Base-by-base conservation (phyloP, 2,888 invertebrate species). In the Sarcophaga rosellei region DNA sequence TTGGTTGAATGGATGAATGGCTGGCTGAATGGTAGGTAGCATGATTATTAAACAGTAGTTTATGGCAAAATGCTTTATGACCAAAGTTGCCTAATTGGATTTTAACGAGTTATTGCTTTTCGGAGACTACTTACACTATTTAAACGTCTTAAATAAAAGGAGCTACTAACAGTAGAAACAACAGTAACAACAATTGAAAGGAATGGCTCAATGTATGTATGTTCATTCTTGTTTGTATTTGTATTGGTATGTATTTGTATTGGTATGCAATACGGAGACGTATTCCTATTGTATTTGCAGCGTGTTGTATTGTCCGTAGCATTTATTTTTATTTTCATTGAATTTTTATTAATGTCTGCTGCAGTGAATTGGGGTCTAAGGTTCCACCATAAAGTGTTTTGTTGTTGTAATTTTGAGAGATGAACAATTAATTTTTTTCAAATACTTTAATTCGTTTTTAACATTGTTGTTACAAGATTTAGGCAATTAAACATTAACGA, bases 91-190 rank as follows among this genome's bases (percentile, higher is more conserved):
- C 76, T 86, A 86, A 86, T 86, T 86, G 83, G 86, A 84, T 86
- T 86, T 86, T 86, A 86, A 86, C 81, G 86, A 86, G 86, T 84
- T 83, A 84, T 86, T 80, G 61, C 86, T 77, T 83, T 84, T 77
- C n/a, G n/a, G n/a, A n/a, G n/a, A n/a, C n/a, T n/a, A n/a, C n/a
- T n/a, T n/a, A n/a, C n/a, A n/a, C n/a, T 79, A 62, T 61, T 47
- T 76, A 44, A 53, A 53, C 53, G 53, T 53, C 53, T 53, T 53
- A 53, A 69, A 81, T 53, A 23, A 17, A 53, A 47, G 21, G 35
- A 75, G 57, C 70, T 82, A 17, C 57, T 53, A 53, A 53, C 53
- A 53, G 17, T 4, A 53, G 53, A 1, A 53, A 15, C 5, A 53
- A 4, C 23, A 65, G 65, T 53, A 53, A 53, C 53, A 53, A 5